These are phyloP conservation scores for Germaria angustata DNA, from an alignment of 2,888 invertebrate genomes.

Conservation along the genomic window DNA sequence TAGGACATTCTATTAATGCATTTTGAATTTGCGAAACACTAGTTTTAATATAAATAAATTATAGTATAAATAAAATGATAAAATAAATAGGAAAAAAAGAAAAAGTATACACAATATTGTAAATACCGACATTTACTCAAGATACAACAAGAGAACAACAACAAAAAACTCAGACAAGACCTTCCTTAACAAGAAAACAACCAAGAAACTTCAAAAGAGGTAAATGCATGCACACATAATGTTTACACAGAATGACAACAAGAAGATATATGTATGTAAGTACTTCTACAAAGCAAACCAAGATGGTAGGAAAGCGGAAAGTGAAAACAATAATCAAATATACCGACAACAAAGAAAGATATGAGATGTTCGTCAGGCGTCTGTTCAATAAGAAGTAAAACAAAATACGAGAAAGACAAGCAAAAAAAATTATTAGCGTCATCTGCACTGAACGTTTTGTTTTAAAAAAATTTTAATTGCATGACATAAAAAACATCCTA, in stretches of 20 bases:
- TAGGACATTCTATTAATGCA: not conserved
- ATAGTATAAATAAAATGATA: constrained; percentile 24
- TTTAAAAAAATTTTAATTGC: not conserved
- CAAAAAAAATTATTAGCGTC: constrained; percentile 38
- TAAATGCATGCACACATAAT: constrained; percentile 29
- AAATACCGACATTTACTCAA: constrained; percentile 19
- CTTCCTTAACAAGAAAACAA: constrained; percentile 50
- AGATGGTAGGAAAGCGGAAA: not conserved
- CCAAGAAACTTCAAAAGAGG: not conserved
- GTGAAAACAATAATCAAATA: constrained; percentile 1
- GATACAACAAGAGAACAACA: constrained; percentile 26
- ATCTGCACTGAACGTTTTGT: constrained; percentile 32
- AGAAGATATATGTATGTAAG: not conserved
- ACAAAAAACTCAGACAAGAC: constrained; percentile 48
- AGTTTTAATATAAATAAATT: constrained; percentile 19
- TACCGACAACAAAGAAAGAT: constrained; percentile 42
- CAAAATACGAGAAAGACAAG: not conserved
- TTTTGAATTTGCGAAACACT: not conserved
- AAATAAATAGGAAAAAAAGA: constrained; percentile 24
- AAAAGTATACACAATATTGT: constrained; percentile 12
- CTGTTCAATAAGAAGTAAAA: not conserved
- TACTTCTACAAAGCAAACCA: not conserved
- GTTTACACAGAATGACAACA: not conserved
- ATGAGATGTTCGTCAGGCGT: constrained; percentile 46
- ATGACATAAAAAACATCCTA: constrained; percentile 3